Evolutionary conservation across 1,140 invertebrate species (phyloP).

Genomic region (Drosophila virilis): DNA sequence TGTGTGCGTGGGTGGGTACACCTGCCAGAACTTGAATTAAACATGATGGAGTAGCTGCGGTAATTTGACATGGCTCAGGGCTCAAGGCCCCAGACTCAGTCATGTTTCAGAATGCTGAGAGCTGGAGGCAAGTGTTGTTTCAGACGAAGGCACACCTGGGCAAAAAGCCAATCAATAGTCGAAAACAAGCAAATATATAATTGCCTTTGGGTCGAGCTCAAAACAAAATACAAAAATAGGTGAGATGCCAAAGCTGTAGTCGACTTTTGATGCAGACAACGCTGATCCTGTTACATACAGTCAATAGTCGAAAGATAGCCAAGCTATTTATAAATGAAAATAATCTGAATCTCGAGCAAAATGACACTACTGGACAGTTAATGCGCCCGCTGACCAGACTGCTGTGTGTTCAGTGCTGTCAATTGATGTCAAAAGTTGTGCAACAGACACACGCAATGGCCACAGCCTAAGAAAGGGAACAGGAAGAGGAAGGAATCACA

Average conservation of each 20-base stretch:
- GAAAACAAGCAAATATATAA: slow-evolving; percentile 35
- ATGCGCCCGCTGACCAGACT: slow-evolving; percentile 2
- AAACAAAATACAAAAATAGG: slow-evolving; percentile 36
- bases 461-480: neutral
- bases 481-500: neutral
- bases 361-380: neutral
- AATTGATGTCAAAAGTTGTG: slow-evolving; percentile 40
- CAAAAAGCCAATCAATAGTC: slow-evolving; percentile 55
- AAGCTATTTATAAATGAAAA: slow-evolving; percentile 13
- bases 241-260: neutral
- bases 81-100: slow-evolving; percentile 19
- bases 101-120: slow-evolving; percentile 32
- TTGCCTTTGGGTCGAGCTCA: neutral
- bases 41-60: slow-evolving; percentile 74
- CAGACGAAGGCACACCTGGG: slow-evolving; percentile 39
- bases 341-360: neutral
- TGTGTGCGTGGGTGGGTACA: neutral
- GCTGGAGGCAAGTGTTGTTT: slow-evolving; percentile 38
- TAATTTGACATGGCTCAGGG: slow-evolving; percentile 73
- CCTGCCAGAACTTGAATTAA: slow-evolving; percentile 49
- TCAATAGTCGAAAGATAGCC: neutral
- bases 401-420: slow-evolving; percentile 11
- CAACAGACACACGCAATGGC: neutral
- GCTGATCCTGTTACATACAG: neutral
- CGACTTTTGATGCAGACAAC: neutral